These are phyloP conservation scores for Allacma fusca DNA, from an alignment of 2,888 invertebrate genomes.

Conservation along the genomic window DNA sequence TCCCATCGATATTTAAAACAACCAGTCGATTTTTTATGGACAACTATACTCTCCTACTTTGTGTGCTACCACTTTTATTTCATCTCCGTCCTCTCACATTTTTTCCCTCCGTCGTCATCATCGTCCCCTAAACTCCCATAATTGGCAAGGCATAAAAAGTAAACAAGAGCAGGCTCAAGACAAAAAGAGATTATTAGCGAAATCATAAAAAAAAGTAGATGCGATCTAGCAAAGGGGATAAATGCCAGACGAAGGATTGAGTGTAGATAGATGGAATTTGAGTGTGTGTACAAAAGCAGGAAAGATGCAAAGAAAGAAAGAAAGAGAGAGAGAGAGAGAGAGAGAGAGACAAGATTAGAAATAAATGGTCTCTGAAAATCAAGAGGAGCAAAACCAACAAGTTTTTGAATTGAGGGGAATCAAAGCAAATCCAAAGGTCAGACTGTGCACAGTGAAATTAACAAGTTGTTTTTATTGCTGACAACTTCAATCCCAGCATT, in stretches of 20 bases:
- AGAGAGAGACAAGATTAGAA: conserved; percentile 10
- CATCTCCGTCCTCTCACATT: not conserved
- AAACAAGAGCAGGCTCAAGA: not conserved
- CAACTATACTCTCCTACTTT: no score
- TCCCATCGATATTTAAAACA: no score
- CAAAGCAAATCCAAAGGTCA: no score
- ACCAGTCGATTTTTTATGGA: no score
- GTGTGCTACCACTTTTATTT: no score
- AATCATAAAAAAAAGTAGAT: not conserved
- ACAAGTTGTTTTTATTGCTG: conserved; percentile 4
- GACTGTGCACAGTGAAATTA: no score
- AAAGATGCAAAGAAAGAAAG: not conserved
- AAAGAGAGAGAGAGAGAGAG: not conserved
- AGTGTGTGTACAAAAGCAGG: not conserved
- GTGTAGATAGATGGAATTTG: no score
- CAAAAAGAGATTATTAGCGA: conserved; percentile 2
- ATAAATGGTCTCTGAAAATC: not conserved
- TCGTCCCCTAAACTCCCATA: conserved; percentile 23
- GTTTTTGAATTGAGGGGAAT: no score
- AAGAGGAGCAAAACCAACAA: no score
- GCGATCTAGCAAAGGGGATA: no score
- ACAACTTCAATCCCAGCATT: no score
- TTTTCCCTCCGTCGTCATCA: not conserved
- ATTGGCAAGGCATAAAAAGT: conserved; percentile 23
- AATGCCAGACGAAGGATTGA: no score